Conservation (phyloP, 1,140 invertebrate genomes). For the Bemisia tabaci region DNA sequence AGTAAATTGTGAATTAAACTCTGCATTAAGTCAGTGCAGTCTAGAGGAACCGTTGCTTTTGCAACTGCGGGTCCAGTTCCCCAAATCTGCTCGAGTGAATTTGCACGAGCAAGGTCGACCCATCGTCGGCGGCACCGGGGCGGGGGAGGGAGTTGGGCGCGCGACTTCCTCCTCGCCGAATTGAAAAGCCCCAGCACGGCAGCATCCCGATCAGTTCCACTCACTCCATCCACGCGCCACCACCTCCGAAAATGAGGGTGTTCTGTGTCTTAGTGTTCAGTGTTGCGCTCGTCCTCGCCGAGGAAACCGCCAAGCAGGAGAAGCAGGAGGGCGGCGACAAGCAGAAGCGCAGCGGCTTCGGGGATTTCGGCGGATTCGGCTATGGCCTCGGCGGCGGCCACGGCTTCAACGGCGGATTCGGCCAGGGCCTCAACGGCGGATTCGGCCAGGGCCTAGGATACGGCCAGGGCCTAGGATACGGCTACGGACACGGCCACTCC, state of each 20-base stretch:
- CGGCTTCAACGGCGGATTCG: not conserved
- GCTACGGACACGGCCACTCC: conserved; percentile 36
- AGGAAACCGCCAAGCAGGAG: conserved; percentile 24
- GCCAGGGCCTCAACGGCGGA: conserved; percentile 6
- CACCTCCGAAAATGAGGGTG: not conserved
- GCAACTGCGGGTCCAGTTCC: not conserved
- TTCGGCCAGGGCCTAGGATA: conserved; percentile 13
- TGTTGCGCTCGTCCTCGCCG: not conserved
- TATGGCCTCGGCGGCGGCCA: not conserved
- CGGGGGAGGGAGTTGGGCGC: too few species aligned
- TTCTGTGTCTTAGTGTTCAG: not conserved
- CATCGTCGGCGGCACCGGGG: too few species aligned
- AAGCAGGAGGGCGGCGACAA: not conserved
- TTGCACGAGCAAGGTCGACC: too few species aligned
- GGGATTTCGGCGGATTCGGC: not conserved
- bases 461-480: conserved; percentile 12
- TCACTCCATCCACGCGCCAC: too few species aligned
- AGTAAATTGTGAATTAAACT: too few species aligned
- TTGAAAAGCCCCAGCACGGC: not conserved
- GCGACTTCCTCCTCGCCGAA: not conserved
- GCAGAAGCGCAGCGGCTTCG: conserved; percentile 3
- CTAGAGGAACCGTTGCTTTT: too few species aligned
- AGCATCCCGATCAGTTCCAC: too few species aligned
- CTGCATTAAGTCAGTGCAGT: too few species aligned
- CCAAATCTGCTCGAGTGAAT: not conserved